These are phyloP conservation scores for Drymodes brunneopygia DNA, from an alignment of 2,113 vertebrate species.

Conservation along the genomic window DNA sequence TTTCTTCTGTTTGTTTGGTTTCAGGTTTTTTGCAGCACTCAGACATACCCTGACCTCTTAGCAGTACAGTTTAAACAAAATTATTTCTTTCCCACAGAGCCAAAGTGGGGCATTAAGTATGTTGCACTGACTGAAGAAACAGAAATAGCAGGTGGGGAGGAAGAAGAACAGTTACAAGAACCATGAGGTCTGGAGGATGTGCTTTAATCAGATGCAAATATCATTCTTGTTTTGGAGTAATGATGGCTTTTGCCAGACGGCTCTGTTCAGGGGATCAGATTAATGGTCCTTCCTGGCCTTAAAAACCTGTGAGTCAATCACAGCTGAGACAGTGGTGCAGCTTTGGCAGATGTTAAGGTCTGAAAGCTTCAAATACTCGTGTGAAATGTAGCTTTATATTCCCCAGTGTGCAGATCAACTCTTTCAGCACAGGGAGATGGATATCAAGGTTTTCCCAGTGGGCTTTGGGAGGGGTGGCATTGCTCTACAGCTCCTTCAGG, in stretches of 20 bases:
- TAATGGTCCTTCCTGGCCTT: not conserved
- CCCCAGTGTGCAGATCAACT: accelerated
- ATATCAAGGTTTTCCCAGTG: not conserved
- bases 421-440: not conserved
- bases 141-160: not conserved
- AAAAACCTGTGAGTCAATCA: not conserved
- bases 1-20: not conserved
- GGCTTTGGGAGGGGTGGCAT: accelerated
- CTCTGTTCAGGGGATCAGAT: not conserved
- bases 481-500: not conserved
- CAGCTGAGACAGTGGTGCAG: not conserved
- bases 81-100: not conserved
- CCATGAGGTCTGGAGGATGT: not conserved
- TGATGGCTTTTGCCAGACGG: not conserved
- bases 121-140: not conserved
- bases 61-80: not conserved
- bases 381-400: not conserved
- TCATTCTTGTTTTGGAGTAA: not conserved
- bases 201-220: not conserved
- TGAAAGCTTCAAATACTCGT: not conserved
- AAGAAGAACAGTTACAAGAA: not conserved
- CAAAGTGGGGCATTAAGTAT: not conserved
- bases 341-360: not conserved
- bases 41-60: not conserved
- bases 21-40: not conserved